Conservation (phyloP, 2,888 invertebrate genomes). For the Metellina segmentata region DNA sequence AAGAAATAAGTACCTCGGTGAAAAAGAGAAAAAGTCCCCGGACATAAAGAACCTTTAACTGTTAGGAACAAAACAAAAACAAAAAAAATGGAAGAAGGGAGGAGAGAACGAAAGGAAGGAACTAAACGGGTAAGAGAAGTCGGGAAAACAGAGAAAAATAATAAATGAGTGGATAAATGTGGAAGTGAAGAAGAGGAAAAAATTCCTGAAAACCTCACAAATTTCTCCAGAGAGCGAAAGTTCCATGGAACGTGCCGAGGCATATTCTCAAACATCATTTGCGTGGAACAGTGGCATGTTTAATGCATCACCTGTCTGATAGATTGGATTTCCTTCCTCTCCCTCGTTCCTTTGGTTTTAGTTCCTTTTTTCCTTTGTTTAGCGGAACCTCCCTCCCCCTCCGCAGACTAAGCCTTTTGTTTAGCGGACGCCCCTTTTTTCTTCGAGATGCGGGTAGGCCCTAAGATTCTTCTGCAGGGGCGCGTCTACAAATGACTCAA, state of each 20-base stretch:
- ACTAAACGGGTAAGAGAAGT: slow-evolving; percentile 54
- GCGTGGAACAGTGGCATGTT: slow-evolving; percentile 64
- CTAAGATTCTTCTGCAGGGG: background rate
- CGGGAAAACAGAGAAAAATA: slow-evolving; percentile 59
- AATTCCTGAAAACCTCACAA: slow-evolving; percentile 55
- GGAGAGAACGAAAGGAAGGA: slow-evolving; percentile 30
- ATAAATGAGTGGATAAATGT: slow-evolving; percentile 69
- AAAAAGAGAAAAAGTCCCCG: slow-evolving; percentile 33
- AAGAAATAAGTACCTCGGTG: slow-evolving; percentile 8
- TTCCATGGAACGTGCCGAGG: slow-evolving; percentile 51
- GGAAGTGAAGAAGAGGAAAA: slow-evolving; percentile 37
- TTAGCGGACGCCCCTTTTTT: slow-evolving; percentile 14
- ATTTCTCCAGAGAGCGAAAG: slow-evolving; percentile 63
- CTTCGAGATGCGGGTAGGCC: background rate
- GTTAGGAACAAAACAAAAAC: background rate
- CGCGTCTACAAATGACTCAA: background rate
- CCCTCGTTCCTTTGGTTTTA: background rate
- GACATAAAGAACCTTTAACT: slow-evolving; percentile 52
- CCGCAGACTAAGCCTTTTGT: slow-evolving; percentile 22
- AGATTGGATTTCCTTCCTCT: slow-evolving; percentile 58
- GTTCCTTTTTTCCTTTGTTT: slow-evolving; percentile 38
- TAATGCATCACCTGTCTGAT: slow-evolving; percentile 73
- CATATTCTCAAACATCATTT: slow-evolving; percentile 45
- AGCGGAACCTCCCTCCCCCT: background rate
- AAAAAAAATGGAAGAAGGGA: background rate